Conservation (phyloP, 2,797 vertebrate species). For the Okamejei kenojei region DNA sequence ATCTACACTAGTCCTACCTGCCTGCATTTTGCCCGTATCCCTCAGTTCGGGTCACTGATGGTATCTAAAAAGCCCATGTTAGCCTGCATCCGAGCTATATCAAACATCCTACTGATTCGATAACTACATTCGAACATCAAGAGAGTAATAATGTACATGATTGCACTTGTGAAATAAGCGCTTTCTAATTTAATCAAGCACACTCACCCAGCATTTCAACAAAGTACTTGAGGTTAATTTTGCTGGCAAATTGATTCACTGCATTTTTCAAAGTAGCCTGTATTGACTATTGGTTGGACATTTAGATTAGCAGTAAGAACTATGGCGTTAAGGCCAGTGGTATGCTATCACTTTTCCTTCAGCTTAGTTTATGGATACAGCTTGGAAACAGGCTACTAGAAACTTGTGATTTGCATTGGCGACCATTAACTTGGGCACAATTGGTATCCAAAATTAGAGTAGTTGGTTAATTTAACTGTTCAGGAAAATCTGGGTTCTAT, state of each 20-base stretch:
- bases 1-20: too few relatives aligned
- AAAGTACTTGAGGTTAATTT: too few relatives aligned
- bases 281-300: not conserved
- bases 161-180: not conserved
- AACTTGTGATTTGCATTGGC: not conserved
- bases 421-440: not conserved
- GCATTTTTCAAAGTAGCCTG: not conserved
- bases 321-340: not conserved
- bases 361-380: not conserved
- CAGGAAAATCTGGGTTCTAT: not conserved
- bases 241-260: not conserved
- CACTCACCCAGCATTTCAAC: not conserved
- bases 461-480: not conserved
- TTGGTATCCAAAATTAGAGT: not conserved
- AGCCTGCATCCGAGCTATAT: not conserved
- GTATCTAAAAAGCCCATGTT: too few relatives aligned
- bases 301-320: not conserved
- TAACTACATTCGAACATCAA: not conserved
- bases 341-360: not conserved
- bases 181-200: not conserved
- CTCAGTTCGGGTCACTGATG: not conserved
- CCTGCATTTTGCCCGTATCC: too few relatives aligned
- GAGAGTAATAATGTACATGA: not conserved
- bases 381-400: not conserved
- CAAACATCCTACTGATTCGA: not conserved